Evolutionary conservation across 2,888 invertebrate genomes (phyloP), one percentile per base, ranked within the genome.

Genomic region (Drosophila limbata): DNA sequence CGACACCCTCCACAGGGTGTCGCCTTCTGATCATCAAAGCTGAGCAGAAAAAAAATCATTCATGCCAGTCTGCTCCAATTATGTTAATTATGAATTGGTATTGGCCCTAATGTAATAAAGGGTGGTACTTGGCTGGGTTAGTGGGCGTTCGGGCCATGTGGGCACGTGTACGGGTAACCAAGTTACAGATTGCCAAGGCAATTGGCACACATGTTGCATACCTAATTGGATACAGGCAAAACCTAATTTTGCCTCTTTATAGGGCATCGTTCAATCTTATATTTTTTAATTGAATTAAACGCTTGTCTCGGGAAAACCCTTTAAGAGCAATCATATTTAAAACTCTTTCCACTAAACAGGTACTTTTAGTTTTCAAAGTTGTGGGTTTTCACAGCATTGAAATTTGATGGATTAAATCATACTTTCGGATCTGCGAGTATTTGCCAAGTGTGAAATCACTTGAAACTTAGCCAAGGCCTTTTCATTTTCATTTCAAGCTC

Each of bases 51-150:
- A 40, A 50, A 39, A 17, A 59, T 59, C 47, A 25, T 25, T 25
- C 42, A 47, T 50, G 19, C 40, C 45, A 44, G 10, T 33, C 51
- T 40, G 60, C 50, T 60, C 64, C 66, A 69, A 65, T 76, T 77
- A 80, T 80, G 81, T 48, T 80, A 77, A 78, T 77, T 80, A 78
- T 61, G 47, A 78, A 55, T 69, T 33, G 52, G 55, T 75, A 62
- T 79, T 69, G 69, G 66, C 64, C 50, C 64, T 57, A 78, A 76
- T 64, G 69, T 40, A 70, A 69, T 66, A 42, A 31, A 50, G 42
- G 10, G 33, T 44, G 60, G 35, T 57, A 53, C 45, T 59, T 44
- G 56, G 52, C 31, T 33, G 45, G 31, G 15, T 45, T 61, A 62
- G 21, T 78, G 40, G 40, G 51, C 21, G 50, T 40, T 59, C 13